Percentiles rank a stretch among this genome's conserved stretches.
Evolutionary conservation across 2,888 invertebrate genomes (phyloP).

Genomic region (Antheraea assamensis): DNA sequence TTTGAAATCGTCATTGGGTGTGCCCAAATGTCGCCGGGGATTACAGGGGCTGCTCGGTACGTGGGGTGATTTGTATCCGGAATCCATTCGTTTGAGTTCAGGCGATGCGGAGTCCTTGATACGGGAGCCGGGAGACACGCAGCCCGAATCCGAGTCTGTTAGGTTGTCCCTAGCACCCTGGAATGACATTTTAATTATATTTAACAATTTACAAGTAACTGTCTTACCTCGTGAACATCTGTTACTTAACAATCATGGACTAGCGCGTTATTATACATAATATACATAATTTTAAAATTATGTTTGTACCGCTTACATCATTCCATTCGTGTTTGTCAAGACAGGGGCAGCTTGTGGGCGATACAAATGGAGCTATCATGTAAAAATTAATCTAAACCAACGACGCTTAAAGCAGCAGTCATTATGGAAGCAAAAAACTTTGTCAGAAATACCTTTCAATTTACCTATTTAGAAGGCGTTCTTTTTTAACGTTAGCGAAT

Average conservation of each 20-base stretch:
- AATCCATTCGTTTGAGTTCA: slow-evolving; percentile 79
- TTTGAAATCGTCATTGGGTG: slow-evolving; percentile 74
- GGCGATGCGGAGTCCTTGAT: slow-evolving; percentile 80
- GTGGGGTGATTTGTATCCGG: slow-evolving; percentile 78
- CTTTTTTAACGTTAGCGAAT: too few relatives aligned
- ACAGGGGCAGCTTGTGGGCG: slow-evolving; percentile 19
- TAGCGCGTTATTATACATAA: slow-evolving; percentile 9
- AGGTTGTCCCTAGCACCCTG: slow-evolving; percentile 79
- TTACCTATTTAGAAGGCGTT: background rate
- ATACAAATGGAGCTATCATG: slow-evolving; percentile 21
- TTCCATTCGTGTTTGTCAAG: slow-evolving; percentile 18
- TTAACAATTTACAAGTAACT: slow-evolving; percentile 5
- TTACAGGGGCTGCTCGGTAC: slow-evolving; percentile 73
- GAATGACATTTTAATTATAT: slow-evolving; percentile 31
- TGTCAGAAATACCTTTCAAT: background rate
- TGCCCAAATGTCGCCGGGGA: slow-evolving; percentile 62
- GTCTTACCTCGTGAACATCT: slow-evolving; percentile 2
- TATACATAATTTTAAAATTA: slow-evolving; percentile 17
- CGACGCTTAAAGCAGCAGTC: slow-evolving; percentile 16
- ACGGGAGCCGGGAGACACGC: slow-evolving; percentile 79
- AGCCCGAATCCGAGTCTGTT: slow-evolving; percentile 79
- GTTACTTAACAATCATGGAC: slow-evolving; percentile 10
- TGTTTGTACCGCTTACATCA: slow-evolving; percentile 20
- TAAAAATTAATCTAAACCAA: slow-evolving; percentile 19
- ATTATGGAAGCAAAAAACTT: slow-evolving; percentile 5